phyloP scores from a whole-genome alignment of 2,113 vertebrate genomes.

The Tetrax tetrax region DNA sequence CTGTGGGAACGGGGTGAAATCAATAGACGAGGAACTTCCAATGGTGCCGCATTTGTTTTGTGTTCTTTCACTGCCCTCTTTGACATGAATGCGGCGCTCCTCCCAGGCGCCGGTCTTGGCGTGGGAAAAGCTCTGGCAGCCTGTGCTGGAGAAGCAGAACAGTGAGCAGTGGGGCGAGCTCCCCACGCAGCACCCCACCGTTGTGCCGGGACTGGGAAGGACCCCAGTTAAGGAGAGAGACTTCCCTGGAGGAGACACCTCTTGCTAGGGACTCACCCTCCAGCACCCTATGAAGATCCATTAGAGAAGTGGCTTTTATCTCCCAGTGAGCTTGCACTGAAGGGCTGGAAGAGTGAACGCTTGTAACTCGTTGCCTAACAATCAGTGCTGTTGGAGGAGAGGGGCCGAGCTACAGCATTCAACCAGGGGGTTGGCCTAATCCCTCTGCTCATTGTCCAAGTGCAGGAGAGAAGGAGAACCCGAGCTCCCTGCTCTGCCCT shows the following conservation, averaged over 20 bases:
- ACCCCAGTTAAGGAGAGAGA: not conserved
- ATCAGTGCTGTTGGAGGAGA: accelerated
- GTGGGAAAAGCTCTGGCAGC: not conserved
- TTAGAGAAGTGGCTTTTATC: not conserved
- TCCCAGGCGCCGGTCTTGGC: not conserved
- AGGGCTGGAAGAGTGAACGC: not conserved
- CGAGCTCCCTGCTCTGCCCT: accelerated
- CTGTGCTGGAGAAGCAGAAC: accelerated
- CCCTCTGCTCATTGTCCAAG: not conserved
- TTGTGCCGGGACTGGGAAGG: not conserved
- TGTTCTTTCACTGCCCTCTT: not conserved
- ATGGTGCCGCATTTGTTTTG: not conserved
- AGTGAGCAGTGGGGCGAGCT: accelerated
- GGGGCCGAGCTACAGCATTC: not conserved
- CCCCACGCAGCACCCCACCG: accelerated
- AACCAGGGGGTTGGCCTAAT: not conserved
- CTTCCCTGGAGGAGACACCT: not conserved
- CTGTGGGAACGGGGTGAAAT: not conserved
- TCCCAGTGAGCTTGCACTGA: not conserved
- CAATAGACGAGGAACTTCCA: not conserved
- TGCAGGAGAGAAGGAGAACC: not conserved
- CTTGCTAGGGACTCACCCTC: not conserved
- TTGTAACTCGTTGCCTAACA: not conserved
- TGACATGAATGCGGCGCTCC: not conserved
- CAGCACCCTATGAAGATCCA: not conserved